phyloP scores from a whole-genome alignment of 2,113 vertebrate species.

The Chaetodon auriga region DNA sequence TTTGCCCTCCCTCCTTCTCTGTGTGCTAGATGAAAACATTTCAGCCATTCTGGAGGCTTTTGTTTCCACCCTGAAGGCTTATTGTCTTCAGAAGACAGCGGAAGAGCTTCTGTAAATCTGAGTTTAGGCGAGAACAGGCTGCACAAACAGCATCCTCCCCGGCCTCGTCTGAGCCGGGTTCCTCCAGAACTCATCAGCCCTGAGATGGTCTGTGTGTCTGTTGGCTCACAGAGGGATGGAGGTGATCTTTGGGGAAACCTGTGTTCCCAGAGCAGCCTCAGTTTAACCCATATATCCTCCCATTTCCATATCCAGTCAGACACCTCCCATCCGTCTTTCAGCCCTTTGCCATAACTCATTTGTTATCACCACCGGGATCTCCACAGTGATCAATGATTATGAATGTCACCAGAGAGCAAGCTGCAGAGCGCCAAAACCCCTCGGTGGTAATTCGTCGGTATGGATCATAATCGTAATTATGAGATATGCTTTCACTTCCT shows the following conservation, averaged over 20 bases:
- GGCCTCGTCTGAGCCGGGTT: background rate
- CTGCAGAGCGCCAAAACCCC: slow-evolving; percentile 15
- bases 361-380: slow-evolving; percentile 37
- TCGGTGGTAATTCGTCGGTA: slow-evolving; percentile 19
- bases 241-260: slow-evolving; percentile 7
- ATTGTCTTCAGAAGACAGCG: background rate
- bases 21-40: slow-evolving; percentile 8
- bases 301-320: slow-evolving; percentile 10
- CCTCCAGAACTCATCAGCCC: background rate
- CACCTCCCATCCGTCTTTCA: slow-evolving; percentile 48
- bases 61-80: background rate
- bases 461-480: slow-evolving; percentile 70
- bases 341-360: slow-evolving; percentile 45
- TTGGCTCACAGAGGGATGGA: slow-evolving; percentile 11
- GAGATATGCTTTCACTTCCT: slow-evolving; percentile 65
- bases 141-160: background rate
- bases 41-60: background rate
- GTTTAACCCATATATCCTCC: slow-evolving; percentile 36
- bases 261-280: background rate
- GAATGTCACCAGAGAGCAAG: slow-evolving; percentile 57
- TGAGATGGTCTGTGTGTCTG: background rate
- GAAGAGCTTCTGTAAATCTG: background rate
- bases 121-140: background rate
- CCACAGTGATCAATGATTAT: slow-evolving; percentile 61
- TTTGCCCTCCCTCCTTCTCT: background rate